Conservation (phyloP, 37 sponge, comb jelly and placozoan genomes). For the Oopsacas minuta region DNA sequence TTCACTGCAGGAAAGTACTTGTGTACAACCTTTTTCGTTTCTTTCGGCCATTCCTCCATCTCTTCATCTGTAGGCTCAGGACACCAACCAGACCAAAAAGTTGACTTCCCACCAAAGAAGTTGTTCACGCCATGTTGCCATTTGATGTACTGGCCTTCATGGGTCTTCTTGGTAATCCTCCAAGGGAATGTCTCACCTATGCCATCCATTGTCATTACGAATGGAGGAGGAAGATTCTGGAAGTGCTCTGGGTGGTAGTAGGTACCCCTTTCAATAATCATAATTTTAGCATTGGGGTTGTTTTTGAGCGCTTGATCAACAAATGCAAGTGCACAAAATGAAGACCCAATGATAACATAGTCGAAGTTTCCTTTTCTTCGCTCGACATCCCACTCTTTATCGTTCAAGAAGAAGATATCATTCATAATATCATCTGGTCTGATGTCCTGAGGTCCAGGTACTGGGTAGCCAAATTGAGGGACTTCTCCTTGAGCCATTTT, state of each 20-base stretch:
- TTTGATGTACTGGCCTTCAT: slow-evolving; percentile 24
- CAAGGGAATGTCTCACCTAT: slow-evolving; percentile 21
- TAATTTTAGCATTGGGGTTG: slow-evolving; percentile 33
- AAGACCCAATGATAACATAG: slow-evolving; percentile 32
- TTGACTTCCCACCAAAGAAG: slow-evolving; percentile 35
- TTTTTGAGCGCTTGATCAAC: not conserved
- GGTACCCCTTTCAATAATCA: slow-evolving; percentile 27
- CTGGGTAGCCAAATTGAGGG: slow-evolving; percentile 22
- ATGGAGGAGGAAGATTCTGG: slow-evolving; percentile 29
- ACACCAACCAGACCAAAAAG: slow-evolving; percentile 36
- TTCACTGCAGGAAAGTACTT: slow-evolving; percentile 15
- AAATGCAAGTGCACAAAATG: slow-evolving; percentile 30
- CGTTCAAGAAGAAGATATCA: slow-evolving; percentile 12
- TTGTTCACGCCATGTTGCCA: slow-evolving; percentile 21
- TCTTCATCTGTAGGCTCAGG: slow-evolving; percentile 30
- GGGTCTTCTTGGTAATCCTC: slow-evolving; percentile 17
- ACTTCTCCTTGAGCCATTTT: too few relatives aligned
- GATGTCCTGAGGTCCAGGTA: slow-evolving; percentile 5
- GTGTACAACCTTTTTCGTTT: not conserved
- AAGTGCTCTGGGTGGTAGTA: slow-evolving; percentile 27
- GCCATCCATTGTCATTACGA: not conserved
- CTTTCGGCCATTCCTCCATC: slow-evolving; percentile 29
- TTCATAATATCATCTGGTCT: not conserved
- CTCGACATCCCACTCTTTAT: slow-evolving; percentile 19
- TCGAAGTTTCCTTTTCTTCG: slow-evolving; percentile 17